Evolutionary conservation across 2,113 vertebrate genomes (phyloP).

Genomic region (Erpornis zantholeuca): DNA sequence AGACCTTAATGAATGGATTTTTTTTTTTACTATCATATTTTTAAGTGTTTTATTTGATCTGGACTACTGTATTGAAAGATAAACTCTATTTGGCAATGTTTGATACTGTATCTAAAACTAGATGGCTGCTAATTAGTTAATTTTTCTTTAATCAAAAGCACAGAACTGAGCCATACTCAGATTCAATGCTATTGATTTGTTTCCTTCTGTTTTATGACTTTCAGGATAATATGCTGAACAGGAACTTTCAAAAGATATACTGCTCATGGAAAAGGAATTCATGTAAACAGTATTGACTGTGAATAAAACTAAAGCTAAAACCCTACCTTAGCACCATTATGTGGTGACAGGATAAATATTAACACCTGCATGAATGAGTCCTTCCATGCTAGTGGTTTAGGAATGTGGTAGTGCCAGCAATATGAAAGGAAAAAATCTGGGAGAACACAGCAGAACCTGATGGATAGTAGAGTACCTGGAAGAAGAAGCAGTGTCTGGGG

Average conservation of each 20-base stretch:
- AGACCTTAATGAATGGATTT: background rate
- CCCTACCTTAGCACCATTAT: background rate
- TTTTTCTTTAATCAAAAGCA: background rate
- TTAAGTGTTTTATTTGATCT: background rate
- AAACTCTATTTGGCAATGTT: background rate
- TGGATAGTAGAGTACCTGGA: background rate
- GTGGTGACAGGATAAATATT: background rate
- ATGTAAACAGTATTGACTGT: background rate
- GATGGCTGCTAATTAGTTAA: background rate
- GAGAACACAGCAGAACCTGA: background rate
- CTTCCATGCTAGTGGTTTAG: background rate
- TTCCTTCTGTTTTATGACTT: background rate
- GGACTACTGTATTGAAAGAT: background rate
- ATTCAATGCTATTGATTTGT: background rate
- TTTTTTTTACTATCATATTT: background rate
- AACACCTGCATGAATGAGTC: accelerated
- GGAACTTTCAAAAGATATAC: background rate
- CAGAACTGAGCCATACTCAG: background rate
- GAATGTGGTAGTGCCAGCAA: background rate
- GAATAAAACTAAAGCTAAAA: background rate
- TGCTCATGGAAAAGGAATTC: background rate
- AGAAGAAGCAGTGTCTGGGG: background rate
- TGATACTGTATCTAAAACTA: background rate
- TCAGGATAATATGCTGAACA: background rate
- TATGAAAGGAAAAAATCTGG: background rate